Evolutionary conservation across 2,888 invertebrate species (phyloP).

Genomic region (Melolontha melolontha): DNA sequence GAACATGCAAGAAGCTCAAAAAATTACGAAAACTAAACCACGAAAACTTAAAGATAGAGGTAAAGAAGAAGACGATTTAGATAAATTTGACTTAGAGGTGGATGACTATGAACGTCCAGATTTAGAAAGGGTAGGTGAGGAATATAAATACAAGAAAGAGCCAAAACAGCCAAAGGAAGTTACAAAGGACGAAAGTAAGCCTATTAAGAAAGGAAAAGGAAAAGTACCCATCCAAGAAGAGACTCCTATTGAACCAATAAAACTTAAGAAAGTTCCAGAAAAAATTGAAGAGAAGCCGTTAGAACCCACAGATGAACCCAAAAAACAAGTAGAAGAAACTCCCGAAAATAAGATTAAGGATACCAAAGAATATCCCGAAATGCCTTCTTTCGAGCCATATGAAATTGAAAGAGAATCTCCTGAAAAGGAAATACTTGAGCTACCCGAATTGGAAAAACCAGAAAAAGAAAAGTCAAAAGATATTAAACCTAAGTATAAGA

Average conservation of each 20-base stretch:
- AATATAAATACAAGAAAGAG: constrained; percentile 59
- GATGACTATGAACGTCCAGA: constrained; percentile 61
- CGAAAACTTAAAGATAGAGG: constrained; percentile 62
- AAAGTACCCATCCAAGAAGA: constrained; percentile 61
- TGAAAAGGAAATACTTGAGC: constrained; percentile 54
- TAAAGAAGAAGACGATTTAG: constrained; percentile 63
- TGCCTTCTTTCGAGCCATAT: constrained; percentile 46
- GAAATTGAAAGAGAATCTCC: constrained; percentile 56
- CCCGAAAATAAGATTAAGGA: constrained; percentile 49
- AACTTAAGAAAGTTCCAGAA: constrained; percentile 59
- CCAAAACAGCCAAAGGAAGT: constrained; percentile 65
- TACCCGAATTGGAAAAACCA: constrained; percentile 61
- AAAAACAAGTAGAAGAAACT: constrained; percentile 49
- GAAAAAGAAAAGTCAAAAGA: constrained; percentile 51
- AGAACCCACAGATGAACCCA: constrained; percentile 49
- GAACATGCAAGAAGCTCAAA: constrained; percentile 74
- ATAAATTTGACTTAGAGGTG: constrained; percentile 64
- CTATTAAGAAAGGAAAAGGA: constrained; percentile 66
- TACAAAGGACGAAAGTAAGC: constrained; percentile 56
- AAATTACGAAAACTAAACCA: constrained; percentile 71
- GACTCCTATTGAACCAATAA: constrained; percentile 56
- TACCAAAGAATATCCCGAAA: constrained; percentile 59
- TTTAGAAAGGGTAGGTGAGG: constrained; percentile 63
- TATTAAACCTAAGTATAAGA: constrained; percentile 50
- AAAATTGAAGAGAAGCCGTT: constrained; percentile 58